These are phyloP conservation scores for Bradypus variegatus DNA, from an alignment of 2,797 vertebrate species.

Conservation along the genomic window DNA sequence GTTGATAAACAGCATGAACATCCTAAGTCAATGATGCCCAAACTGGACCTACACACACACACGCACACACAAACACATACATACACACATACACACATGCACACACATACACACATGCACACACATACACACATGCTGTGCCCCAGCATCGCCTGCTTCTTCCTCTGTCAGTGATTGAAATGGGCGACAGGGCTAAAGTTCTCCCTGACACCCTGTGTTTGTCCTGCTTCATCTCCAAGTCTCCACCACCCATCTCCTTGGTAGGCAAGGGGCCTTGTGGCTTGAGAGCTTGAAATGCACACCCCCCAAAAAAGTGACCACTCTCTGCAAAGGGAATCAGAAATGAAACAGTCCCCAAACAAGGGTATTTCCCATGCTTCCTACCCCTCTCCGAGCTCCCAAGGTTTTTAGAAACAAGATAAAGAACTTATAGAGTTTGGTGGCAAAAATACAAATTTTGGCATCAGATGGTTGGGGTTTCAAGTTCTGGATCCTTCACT, in stretches of 20 bases:
- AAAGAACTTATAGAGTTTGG: background rate
- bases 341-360: background rate
- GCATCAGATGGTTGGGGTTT: background rate
- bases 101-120: background rate
- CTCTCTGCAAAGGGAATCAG: background rate
- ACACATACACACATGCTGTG: background rate
- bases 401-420: background rate
- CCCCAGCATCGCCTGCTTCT: background rate
- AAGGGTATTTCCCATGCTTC: background rate
- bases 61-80: background rate
- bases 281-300: background rate
- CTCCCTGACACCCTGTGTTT: background rate
- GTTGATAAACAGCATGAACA: constrained; percentile 45
- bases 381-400: background rate
- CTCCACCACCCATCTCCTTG: background rate
- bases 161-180: background rate
- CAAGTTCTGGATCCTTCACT: background rate
- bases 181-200: background rate
- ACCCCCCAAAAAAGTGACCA: background rate
- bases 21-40: constrained; percentile 42
- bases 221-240: background rate
- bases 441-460: background rate
- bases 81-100: background rate
- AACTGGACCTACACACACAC: background rate
- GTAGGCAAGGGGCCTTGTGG: background rate